A percentile compares a stretch with the other conserved stretches of the same genome.
These are phyloP conservation scores for Hydrolagus affinis DNA, from an alignment of 2,113 vertebrate genomes.

Conservation along the genomic window DNA sequence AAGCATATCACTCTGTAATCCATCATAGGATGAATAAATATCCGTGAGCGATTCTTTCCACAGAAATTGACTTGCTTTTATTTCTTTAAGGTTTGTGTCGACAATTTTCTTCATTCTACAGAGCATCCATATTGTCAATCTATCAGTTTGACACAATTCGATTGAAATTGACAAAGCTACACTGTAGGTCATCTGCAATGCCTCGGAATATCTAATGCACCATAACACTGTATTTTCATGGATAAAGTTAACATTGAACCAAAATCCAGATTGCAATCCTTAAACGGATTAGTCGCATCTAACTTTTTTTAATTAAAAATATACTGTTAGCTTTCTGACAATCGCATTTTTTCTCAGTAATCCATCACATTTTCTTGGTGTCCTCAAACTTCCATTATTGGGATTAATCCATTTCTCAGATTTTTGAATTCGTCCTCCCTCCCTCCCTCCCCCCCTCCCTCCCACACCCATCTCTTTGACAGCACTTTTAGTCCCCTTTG, in stretches of 20 bases:
- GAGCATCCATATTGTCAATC: background rate
- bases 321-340: background rate
- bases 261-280: background rate
- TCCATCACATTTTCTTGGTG: background rate
- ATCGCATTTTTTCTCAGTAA: background rate
- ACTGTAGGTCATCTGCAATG: background rate
- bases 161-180: background rate
- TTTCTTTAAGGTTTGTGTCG: background rate
- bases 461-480: no score
- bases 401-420: background rate
- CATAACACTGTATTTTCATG: background rate
- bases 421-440: background rate
- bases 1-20: background rate
- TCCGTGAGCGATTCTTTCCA: background rate
- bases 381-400: background rate
- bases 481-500: background rate
- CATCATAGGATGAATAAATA: background rate
- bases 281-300: background rate
- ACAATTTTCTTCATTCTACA: background rate
- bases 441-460: no score
- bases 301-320: background rate
- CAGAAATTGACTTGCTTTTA: background rate
- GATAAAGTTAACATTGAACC: background rate
- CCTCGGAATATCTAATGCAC: background rate
- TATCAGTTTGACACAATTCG: slow-evolving; percentile 7